Base-by-base conservation (phyloP, 2,888 invertebrate species). In the Philhelius pedissequus region DNA sequence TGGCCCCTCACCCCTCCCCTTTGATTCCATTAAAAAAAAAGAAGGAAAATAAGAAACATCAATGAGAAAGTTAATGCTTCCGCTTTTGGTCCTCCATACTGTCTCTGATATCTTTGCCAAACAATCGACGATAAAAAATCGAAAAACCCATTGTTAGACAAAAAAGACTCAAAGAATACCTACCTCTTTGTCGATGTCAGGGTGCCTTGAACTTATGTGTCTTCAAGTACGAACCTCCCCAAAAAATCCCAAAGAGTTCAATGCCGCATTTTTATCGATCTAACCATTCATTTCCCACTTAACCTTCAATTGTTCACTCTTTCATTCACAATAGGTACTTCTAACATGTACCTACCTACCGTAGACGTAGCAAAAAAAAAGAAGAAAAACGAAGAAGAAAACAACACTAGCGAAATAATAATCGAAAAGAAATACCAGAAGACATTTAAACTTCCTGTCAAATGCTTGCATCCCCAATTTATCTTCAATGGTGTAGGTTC, bases 211-310 rank as follows among this genome's bases (percentile, higher is more conserved):
- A 70, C 22, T 48, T 22, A 54, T 20, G 52, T 25, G 8, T n/a
- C 6, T 56, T 1, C 20, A 27, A 43, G 18, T 2, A 13, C 11
- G 18, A 56, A 18, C 32, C 35, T 1, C 35, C 32, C 8, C 5
- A 43, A 43, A 32, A 45, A 7, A 9, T 54, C 50, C 35, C 35
- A 50, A 18, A 43, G 43, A 73, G 74, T 75, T 56, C 70, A 70
- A 58, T 77, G 77, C 69, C 77, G 70, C 58, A 77, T 70, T 48
- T 74, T 64, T 83, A 83, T 83, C 83, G 79, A 83, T 83, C 83
- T 79, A 83, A 79, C 79, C 74, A 52, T 83, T 83, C 74, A 74
- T 66, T 83, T 75, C 58, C 79, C 74, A 79, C 70, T 83, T 83
- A 83, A 83, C 83, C 83, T 83, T 83, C 79, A 83, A 83, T 79